A percentile compares a stretch with the other conserved stretches of the same genome.
These are phyloP conservation scores for Priocnemis perturbator DNA, from an alignment of 2,888 invertebrate species.

Conservation along the genomic window DNA sequence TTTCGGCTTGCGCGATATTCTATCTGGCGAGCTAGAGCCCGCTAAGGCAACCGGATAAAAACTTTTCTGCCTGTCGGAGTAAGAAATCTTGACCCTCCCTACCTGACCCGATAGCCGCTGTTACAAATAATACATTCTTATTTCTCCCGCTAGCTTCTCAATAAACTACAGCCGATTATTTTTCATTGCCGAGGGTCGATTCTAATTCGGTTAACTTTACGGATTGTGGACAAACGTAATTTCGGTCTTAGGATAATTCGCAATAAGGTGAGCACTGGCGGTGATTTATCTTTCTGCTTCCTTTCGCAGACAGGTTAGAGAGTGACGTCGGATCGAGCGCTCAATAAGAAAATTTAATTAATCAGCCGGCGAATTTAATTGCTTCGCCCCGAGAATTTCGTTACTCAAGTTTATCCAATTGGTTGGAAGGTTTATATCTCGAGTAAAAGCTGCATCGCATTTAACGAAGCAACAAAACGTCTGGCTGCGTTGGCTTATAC, in stretches of 20 bases:
- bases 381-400: constrained; percentile 42
- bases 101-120: too few relatives aligned
- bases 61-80: neutral
- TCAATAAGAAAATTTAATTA: constrained; percentile 7
- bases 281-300: neutral
- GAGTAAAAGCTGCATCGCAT: constrained; percentile 37
- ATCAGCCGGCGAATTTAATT: constrained; percentile 42
- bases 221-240: too few relatives aligned
- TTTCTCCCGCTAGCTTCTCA: too few relatives aligned
- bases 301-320: constrained; percentile 1
- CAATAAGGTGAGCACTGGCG: too few relatives aligned
- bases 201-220: too few relatives aligned
- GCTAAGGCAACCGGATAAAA: constrained; percentile 3
- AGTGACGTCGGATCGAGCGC: neutral
- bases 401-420: constrained; percentile 49
- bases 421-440: constrained; percentile 51
- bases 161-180: too few relatives aligned
- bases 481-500: too few relatives aligned
- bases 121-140: too few relatives aligned
- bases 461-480: neutral
- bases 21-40: neutral
- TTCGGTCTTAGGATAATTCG: too few relatives aligned
- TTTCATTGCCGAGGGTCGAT: too few relatives aligned
- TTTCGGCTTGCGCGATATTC: neutral
- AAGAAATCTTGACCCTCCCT: neutral